phyloP scores from a whole-genome alignment of 2,888 invertebrate genomes.

The Odontocolon sp. region DNA sequence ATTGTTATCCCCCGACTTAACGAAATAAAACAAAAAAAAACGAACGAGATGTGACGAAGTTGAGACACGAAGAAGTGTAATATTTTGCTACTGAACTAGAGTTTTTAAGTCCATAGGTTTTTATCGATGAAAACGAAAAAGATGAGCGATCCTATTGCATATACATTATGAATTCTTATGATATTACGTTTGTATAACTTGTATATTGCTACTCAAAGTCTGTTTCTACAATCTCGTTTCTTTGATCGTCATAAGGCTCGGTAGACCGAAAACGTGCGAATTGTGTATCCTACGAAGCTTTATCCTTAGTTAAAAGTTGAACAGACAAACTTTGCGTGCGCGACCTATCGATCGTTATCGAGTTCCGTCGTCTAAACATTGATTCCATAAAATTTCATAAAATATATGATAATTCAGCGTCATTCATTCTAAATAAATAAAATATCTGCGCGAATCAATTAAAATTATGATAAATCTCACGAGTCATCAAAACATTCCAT shows the following conservation, averaged over 20 bases:
- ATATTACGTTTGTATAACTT: constrained; percentile 56
- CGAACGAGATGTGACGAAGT: constrained; percentile 59
- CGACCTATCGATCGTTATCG: constrained; percentile 16
- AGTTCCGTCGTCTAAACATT: background rate
- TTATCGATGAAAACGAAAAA: constrained; percentile 62
- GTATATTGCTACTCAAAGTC: constrained; percentile 54
- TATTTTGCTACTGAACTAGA: constrained; percentile 71
- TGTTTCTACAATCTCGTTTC: constrained; percentile 45
- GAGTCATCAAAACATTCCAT: constrained; percentile 55
- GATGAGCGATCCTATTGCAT: constrained; percentile 54
- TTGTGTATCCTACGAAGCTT: constrained; percentile 32
- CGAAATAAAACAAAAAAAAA: constrained; percentile 48
- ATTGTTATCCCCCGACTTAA: constrained; percentile 45
- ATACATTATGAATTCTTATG: constrained; percentile 53
- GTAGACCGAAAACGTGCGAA: constrained; percentile 15
- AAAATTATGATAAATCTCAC: constrained; percentile 34
- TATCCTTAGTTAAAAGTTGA: constrained; percentile 4
- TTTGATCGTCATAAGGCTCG: constrained; percentile 44
- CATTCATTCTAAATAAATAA: constrained; percentile 16
- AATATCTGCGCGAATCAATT: constrained; percentile 42
- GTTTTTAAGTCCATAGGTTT: constrained; percentile 69
- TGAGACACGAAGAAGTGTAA: constrained; percentile 61
- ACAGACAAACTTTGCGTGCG: background rate
- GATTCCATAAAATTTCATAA: background rate
- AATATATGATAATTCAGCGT: constrained; percentile 4